Evolutionary conservation across 2,113 vertebrate genomes (phyloP).

Genomic region (Salvelinus fontinalis): DNA sequence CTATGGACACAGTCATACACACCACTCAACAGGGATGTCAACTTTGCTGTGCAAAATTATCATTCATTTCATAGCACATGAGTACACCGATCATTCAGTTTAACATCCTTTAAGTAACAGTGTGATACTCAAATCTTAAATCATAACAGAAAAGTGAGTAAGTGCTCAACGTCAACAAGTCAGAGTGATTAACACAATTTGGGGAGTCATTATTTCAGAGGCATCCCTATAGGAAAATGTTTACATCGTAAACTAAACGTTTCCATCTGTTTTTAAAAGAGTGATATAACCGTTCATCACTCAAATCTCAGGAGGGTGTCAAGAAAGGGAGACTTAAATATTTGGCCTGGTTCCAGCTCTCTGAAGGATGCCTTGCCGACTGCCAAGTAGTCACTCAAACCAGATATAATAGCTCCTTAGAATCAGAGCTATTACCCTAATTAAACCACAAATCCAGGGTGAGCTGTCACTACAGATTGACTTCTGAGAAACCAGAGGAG

Average conservation of each 20-base stretch:
- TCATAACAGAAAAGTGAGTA: background rate
- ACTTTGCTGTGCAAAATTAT: slow-evolving; percentile 53
- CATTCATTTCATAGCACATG: slow-evolving; percentile 27
- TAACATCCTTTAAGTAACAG: slow-evolving; percentile 1
- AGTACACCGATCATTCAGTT: slow-evolving; percentile 5
- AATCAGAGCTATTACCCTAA: too few relatives aligned
- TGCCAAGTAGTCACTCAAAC: background rate
- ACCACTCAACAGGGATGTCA: slow-evolving; percentile 4
- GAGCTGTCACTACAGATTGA: too few relatives aligned
- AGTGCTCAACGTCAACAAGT: background rate
- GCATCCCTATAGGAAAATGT: background rate
- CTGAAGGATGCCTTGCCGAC: background rate
- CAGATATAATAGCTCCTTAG: too few relatives aligned
- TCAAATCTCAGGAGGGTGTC: background rate
- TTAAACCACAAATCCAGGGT: too few relatives aligned
- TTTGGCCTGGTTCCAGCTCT: background rate
- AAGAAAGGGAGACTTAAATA: background rate
- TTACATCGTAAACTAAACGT: slow-evolving; percentile 25
- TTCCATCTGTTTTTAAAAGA: background rate
- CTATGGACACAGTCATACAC: background rate
- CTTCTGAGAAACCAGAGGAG: too few relatives aligned
- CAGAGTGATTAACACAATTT: background rate
- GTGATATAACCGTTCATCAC: background rate
- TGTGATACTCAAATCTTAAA: background rate
- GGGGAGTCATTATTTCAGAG: background rate